Conservation (phyloP, 2,797 vertebrate genomes). For the Buphagus erythrorhynchus region DNA sequence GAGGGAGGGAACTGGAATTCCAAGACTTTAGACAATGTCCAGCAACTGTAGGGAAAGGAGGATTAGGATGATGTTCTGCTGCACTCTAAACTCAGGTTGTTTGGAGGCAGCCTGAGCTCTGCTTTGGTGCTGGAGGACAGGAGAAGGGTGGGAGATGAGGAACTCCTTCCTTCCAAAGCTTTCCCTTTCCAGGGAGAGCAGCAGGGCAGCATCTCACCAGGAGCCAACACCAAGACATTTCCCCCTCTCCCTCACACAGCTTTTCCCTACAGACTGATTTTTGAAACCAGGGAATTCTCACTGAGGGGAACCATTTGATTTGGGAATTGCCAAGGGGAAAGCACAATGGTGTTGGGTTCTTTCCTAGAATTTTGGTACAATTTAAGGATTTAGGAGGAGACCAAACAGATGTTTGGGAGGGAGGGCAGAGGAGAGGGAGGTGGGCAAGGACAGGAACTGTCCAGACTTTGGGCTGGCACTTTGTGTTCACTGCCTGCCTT, state of each 20-base stretch:
- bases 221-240: rapidly evolving
- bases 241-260: not conserved
- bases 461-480: rapidly evolving
- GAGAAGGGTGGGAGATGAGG: not conserved
- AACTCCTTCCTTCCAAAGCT: not conserved
- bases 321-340: not conserved
- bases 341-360: not conserved
- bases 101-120: not conserved
- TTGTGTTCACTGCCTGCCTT: not conserved
- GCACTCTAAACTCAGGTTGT: not conserved
- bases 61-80: not conserved
- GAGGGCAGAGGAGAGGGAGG: not conserved
- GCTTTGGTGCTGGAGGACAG: not conserved
- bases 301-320: not conserved
- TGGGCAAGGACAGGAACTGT: rapidly evolving
- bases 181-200: not conserved
- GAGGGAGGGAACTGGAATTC: not conserved
- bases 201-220: not conserved
- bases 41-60: not conserved
- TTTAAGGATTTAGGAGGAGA: not conserved
- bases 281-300: not conserved
- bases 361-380: rapidly evolving
- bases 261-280: not conserved
- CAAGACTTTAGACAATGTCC: not conserved
- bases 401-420: rapidly evolving